Percentiles rank a stretch among this genome's conserved stretches.
Evolutionary conservation across 1,140 invertebrate genomes (phyloP).

Genomic region (Cephus cinctus): DNA sequence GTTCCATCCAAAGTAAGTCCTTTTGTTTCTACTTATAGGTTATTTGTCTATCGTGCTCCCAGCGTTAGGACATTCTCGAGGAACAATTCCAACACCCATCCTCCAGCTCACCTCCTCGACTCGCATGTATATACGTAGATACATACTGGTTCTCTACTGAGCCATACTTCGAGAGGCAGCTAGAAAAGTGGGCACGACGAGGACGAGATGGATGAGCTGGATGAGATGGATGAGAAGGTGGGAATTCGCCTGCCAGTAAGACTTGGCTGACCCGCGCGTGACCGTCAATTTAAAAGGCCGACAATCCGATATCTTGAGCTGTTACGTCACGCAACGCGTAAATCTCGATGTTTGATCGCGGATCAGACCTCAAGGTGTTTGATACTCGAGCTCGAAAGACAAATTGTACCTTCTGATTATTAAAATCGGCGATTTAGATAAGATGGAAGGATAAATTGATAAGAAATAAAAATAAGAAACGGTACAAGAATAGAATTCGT

Average conservation of each 20-base stretch:
- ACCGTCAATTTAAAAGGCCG: constrained; percentile 22
- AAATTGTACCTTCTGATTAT: too few species aligned
- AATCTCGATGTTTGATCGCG: constrained; percentile 27
- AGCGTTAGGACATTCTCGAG: background rate
- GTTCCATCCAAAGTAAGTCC: too few species aligned
- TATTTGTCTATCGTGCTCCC: too few species aligned
- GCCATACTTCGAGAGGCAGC: constrained; percentile 16
- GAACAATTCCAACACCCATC: background rate
- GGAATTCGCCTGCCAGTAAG: constrained; percentile 25
- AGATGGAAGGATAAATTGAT: too few species aligned
- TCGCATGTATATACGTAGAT: too few species aligned
- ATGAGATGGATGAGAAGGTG: background rate
- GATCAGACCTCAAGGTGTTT: background rate
- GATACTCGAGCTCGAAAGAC: too few species aligned
- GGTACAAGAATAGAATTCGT: too few species aligned
- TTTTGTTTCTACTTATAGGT: too few species aligned
- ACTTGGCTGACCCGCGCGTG: constrained; percentile 32
- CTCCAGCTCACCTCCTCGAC: constrained; percentile 7
- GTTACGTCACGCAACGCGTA: constrained; percentile 25
- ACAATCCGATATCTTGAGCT: constrained; percentile 18
- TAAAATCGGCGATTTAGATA: too few species aligned
- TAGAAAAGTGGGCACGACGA: constrained; percentile 17
- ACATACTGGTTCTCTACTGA: too few species aligned
- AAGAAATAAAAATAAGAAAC: too few species aligned
- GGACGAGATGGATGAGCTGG: constrained; percentile 21